phyloP scores from a whole-genome alignment of 2,888 invertebrate species.

The Augochlorella aurata region DNA sequence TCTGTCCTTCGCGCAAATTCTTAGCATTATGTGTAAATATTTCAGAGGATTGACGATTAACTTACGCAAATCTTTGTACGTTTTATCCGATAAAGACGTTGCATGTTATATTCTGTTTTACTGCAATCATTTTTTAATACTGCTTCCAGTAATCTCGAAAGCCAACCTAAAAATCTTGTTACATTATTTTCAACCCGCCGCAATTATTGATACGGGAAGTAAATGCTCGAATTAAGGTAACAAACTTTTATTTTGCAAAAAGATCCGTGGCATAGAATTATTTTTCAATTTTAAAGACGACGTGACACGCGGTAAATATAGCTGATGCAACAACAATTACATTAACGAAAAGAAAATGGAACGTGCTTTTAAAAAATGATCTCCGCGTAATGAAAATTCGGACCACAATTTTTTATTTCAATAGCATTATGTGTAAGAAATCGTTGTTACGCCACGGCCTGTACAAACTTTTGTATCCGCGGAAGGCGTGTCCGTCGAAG shows the following conservation, averaged over 20 bases:
- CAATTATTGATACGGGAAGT: no score
- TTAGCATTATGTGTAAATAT: slow-evolving; percentile 7
- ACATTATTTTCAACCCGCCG: no score
- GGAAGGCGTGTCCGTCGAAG: slow-evolving; percentile 54
- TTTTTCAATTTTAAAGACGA: no score
- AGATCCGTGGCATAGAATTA: no score
- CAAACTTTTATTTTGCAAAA: no score
- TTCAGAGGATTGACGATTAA: neutral
- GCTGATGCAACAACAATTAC: neutral
- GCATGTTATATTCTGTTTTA: neutral
- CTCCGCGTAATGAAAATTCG: no score
- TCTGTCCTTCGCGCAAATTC: neutral
- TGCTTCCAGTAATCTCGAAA: neutral
- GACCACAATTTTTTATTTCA: no score
- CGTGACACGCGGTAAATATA: neutral
- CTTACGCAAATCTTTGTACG: neutral
- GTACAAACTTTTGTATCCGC: slow-evolving; percentile 36
- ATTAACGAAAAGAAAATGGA: no score
- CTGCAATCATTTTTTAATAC: neutral
- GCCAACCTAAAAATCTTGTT: no score
- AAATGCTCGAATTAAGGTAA: no score
- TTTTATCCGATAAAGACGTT: neutral
- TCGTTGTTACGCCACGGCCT: neutral
- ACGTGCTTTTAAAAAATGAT: no score
- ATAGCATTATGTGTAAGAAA: no score